Percentiles rank a stretch among this genome's conserved stretches.
These are phyloP conservation scores for Homalodisca vitripennis DNA, from an alignment of 1,140 invertebrate species.

Conservation along the genomic window DNA sequence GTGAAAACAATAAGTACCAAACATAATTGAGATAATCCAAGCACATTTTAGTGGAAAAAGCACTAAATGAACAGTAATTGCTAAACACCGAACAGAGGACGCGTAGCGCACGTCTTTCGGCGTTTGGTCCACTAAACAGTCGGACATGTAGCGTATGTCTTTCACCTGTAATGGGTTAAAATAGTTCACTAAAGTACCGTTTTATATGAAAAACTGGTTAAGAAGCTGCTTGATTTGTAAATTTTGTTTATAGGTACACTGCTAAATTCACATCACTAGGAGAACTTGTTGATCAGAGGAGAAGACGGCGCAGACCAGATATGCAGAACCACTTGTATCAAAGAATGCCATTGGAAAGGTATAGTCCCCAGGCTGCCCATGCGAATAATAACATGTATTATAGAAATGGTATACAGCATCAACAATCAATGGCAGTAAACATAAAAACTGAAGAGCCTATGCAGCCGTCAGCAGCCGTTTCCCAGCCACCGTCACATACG, in stretches of 20 bases:
- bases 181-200: background rate
- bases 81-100: too few species aligned
- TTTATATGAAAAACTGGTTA: background rate
- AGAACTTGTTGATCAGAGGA: background rate
- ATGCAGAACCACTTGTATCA: background rate
- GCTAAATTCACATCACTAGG: background rate
- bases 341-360: background rate
- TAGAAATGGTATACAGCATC: background rate
- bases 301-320: background rate
- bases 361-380: background rate
- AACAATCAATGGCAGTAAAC: background rate
- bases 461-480: background rate
- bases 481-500: background rate
- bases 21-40: too few species aligned
- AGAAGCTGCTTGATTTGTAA: background rate
- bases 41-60: too few species aligned
- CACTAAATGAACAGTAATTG: too few species aligned
- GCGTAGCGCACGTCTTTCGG: background rate
- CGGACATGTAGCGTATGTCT: background rate
- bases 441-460: background rate
- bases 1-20: too few species aligned
- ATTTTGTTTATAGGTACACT: background rate
- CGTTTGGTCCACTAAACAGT: background rate
- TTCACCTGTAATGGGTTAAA: background rate
- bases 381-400: background rate